Evolutionary conservation across 2,888 invertebrate species (phyloP), one percentile per base, ranked within the genome.

Genomic region (Sericinus montela): DNA sequence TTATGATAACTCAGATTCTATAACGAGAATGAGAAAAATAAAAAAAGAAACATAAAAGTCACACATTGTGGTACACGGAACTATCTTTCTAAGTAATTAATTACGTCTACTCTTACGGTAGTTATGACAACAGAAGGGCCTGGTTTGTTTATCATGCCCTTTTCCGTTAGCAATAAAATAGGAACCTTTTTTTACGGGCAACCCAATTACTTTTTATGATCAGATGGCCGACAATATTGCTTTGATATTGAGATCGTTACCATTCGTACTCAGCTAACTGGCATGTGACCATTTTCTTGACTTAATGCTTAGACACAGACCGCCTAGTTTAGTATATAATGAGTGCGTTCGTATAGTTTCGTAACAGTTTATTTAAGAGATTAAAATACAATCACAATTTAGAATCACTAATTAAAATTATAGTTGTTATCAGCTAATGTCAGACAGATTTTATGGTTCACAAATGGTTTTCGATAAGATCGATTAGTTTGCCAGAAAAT

Each of bases 181-280:
- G 80, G 79, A 84, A 75, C 84, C 81, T 83, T 77, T 84, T n/a
- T 84, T 86, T 84, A 85, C 77, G 69, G 78, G 73, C 72, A 69
- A 82, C 80, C 85, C 87, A 86, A 87, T 87, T 87, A 87, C 84
- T 76, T 87, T 87, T 87, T 86, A 87, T 69, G 80, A 75, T 72
- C 75, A 76, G 78, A 81, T 79, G 78, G 78, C 69, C 78, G 65
- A 63, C 74, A 74, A 78, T 82, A 82, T 74, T 63, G 69, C 71
- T 72, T 71, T 72, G 72, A 76, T 81, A 78, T 78, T 64, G 71
- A 71, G 72, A 80, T 71, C 69, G 72, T 74, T 71, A 71, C 72
- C 67, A 75, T 76, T 77, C 67, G 67, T 70, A 67, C 63, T 65
- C 58, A 62, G 63, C 58, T 65, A 66, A 66, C 58, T 60, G 60